phyloP scores from a whole-genome alignment of 2,113 vertebrate genomes.

The Trichomycterus rosablanca region DNA sequence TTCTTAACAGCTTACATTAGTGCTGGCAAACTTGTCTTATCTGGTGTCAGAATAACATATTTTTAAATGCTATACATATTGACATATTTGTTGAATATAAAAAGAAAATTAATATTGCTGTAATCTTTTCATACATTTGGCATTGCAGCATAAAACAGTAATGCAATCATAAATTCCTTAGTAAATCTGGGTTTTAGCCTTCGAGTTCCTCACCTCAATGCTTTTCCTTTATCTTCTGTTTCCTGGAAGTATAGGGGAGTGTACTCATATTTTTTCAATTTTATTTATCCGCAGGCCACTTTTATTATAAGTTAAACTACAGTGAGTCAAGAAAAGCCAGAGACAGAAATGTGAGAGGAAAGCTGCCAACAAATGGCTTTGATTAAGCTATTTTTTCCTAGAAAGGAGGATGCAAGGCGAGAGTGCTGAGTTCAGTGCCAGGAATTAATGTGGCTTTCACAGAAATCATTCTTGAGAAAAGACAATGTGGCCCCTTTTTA shows the following conservation, averaged over 20 bases:
- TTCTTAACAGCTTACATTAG: too few species aligned
- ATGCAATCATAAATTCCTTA: too few species aligned
- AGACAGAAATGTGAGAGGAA: constrained; percentile 30
- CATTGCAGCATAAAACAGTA: too few species aligned
- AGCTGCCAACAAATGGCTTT: constrained; percentile 62
- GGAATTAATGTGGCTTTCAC: constrained; percentile 56
- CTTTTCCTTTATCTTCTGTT: constrained; percentile 22
- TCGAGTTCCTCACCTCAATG: constrained; percentile 13
- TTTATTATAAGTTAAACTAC: constrained; percentile 35
- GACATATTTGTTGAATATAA: too few species aligned
- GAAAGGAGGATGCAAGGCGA: constrained; percentile 68
- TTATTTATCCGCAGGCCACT: constrained; percentile 22
- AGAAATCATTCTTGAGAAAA: constrained; percentile 35
- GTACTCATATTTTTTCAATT: constrained; percentile 14
- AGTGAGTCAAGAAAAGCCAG: constrained; percentile 30
- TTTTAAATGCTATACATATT: too few species aligned
- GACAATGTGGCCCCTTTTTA: constrained; percentile 26
- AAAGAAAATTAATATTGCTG: too few species aligned
- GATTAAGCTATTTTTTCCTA: constrained; percentile 68
- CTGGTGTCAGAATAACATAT: too few species aligned
- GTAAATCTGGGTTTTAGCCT: not conserved
- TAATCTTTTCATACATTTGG: too few species aligned
- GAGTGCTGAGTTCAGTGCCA: constrained; percentile 59
- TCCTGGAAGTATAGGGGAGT: constrained; percentile 22
- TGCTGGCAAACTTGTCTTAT: too few species aligned